Conservation (phyloP, 1,140 invertebrate genomes). For the Bombyx mandarina region DNA sequence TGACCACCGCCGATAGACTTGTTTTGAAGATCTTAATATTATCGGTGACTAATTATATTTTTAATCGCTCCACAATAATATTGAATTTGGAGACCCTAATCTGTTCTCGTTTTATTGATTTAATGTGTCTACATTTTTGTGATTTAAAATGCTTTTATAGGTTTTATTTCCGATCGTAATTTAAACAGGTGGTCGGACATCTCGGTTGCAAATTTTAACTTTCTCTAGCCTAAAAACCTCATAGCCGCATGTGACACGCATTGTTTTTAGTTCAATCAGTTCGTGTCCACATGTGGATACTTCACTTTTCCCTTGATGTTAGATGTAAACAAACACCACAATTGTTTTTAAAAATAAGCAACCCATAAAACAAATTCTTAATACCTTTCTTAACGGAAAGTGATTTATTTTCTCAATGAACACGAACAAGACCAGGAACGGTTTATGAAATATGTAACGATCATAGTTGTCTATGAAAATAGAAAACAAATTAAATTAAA, state of each 20-base stretch:
- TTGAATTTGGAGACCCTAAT: too few species aligned
- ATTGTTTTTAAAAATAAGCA: too few species aligned
- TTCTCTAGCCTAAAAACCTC: constrained; percentile 68
- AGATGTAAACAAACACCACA: neutral
- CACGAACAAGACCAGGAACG: too few species aligned
- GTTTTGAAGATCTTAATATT: constrained; percentile 5
- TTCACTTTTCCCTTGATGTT: constrained; percentile 1
- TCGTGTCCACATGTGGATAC: neutral
- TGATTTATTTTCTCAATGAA: too few species aligned
- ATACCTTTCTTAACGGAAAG: too few species aligned
- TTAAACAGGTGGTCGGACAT: constrained; percentile 27
- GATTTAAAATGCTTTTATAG: constrained; percentile 2
- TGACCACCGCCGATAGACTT: constrained; percentile 21
- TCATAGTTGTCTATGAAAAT: neutral
- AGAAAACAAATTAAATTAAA: neutral
- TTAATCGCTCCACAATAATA: neutral
- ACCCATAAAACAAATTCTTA: too few species aligned
- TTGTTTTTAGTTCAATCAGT: constrained; percentile 45
- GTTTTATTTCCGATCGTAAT: constrained; percentile 19
- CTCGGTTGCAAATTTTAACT: constrained; percentile 52
- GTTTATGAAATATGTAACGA: too few species aligned
- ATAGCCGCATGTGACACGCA: constrained; percentile 37
- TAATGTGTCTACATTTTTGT: neutral
- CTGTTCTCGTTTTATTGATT: too few species aligned
- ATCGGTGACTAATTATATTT: neutral